Percentiles rank a stretch among this genome's conserved stretches.
Evolutionary conservation across 2,113 vertebrate genomes (phyloP).

Genomic region (Desmodus rotundus): DNA sequence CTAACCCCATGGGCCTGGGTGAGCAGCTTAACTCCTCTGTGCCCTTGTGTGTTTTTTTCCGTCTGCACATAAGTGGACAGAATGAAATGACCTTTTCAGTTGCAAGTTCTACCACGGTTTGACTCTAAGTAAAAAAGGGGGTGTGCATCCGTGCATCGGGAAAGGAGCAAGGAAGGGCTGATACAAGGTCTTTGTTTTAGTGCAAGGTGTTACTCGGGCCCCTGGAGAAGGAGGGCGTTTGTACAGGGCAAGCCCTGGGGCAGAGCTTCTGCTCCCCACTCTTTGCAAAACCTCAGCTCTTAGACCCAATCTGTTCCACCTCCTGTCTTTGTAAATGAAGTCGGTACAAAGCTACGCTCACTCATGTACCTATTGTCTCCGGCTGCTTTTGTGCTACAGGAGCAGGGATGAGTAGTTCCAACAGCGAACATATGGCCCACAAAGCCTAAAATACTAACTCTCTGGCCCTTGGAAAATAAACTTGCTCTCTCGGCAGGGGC

Average conservation of each 20-base stretch:
- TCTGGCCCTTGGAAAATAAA: not conserved
- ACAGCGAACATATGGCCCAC: not conserved
- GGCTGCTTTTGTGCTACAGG: not conserved
- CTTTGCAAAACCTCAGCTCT: not conserved
- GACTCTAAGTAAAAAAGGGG: not conserved
- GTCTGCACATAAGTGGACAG: not conserved
- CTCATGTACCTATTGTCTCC: not conserved
- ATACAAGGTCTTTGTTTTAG: not conserved
- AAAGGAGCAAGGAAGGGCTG: not conserved
- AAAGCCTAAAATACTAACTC: not conserved
- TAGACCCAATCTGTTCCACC: not conserved
- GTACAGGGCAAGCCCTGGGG: not conserved
- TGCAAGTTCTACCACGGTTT: not conserved
- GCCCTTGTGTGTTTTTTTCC: not conserved
- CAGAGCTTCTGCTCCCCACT: not conserved
- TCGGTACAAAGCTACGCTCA: not conserved
- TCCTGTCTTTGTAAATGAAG: not conserved
- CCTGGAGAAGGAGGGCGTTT: not conserved
- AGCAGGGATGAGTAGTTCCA: not conserved
- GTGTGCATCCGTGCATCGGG: accelerated
- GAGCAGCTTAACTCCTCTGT: not conserved
- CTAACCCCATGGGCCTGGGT: not conserved
- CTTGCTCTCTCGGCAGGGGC: not conserved
- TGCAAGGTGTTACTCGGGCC: not conserved
- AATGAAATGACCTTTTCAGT: not conserved